Evolutionary conservation across 1,140 invertebrate genomes (phyloP).

Genomic region (Euura saliciscinereae): DNA sequence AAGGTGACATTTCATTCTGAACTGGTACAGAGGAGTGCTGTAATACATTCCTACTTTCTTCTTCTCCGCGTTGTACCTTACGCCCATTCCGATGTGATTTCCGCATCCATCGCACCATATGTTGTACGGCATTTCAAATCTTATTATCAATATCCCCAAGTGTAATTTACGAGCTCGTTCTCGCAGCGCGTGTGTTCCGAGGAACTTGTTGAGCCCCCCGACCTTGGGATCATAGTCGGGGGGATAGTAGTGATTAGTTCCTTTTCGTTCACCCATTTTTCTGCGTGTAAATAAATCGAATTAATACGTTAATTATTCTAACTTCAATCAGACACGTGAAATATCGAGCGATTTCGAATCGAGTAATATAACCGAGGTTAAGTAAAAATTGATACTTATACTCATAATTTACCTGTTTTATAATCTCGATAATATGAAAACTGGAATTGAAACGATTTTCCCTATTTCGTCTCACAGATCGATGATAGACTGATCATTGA

Average conservation of each 20-base stretch:
- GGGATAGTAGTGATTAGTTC: constrained; percentile 97
- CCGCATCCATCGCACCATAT: constrained; percentile 99
- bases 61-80: constrained; percentile 99
- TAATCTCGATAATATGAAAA: not conserved
- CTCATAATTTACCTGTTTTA: not conserved
- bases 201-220: constrained; percentile 92
- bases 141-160: constrained; percentile 95
- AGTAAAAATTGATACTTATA: not conserved
- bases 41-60: constrained; percentile 99
- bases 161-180: constrained; percentile 94
- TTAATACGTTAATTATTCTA: not conserved
- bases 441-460: not conserved
- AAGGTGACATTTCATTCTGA: constrained; percentile 99
- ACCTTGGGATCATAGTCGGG: constrained; percentile 96
- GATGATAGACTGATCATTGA: too few species aligned
- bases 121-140: constrained; percentile 99
- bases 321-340: too few species aligned
- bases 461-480: not conserved
- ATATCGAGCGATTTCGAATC: too few species aligned
- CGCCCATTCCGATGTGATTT: constrained; percentile 99
- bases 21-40: constrained; percentile 96
- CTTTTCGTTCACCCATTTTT: constrained; percentile 97
- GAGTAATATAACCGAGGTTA: not conserved
- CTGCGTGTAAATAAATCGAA: not conserved
- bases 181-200: constrained; percentile 94